phyloP scores from a whole-genome alignment of 2,888 invertebrate genomes.

The Neoitamus cyanurus region DNA sequence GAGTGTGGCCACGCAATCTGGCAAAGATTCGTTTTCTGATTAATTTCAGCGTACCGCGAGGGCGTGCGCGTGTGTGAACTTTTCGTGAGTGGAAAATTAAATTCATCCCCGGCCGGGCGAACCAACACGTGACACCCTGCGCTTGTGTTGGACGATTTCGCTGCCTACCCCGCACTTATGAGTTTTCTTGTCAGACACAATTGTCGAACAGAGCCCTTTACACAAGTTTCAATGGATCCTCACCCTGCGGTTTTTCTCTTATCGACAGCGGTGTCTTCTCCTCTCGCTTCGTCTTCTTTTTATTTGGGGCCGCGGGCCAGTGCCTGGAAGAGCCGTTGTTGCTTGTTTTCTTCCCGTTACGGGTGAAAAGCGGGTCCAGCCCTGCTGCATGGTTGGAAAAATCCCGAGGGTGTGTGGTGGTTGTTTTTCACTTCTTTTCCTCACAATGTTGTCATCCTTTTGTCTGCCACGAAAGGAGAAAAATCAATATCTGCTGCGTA shows the following conservation, averaged over 20 bases:
- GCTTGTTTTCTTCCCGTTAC: slow-evolving; percentile 26
- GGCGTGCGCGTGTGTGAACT: neutral
- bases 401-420: slow-evolving; percentile 7
- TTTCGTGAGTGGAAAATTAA: slow-evolving; percentile 21
- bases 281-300: neutral
- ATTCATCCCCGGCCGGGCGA: neutral
- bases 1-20: slow-evolving; percentile 14
- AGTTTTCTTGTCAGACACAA: slow-evolving; percentile 44
- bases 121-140: slow-evolving; percentile 4
- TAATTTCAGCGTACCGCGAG: neutral
- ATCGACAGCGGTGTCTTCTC: slow-evolving; percentile 7
- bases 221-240: slow-evolving; percentile 35
- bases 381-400: neutral
- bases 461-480: slow-evolving; percentile 39
- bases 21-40: neutral
- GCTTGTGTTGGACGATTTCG: neutral
- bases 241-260: neutral
- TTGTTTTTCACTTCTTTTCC: slow-evolving; percentile 18
- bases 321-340: neutral
- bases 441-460: slow-evolving; percentile 34
- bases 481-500: slow-evolving; percentile 21
- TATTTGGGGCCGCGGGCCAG: neutral
- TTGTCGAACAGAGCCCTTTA: slow-evolving; percentile 46
- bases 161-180: slow-evolving; percentile 8
- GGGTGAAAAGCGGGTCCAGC: neutral